phyloP scores from a whole-genome alignment of 2,797 vertebrate species.

The Ciconia nigra region DNA sequence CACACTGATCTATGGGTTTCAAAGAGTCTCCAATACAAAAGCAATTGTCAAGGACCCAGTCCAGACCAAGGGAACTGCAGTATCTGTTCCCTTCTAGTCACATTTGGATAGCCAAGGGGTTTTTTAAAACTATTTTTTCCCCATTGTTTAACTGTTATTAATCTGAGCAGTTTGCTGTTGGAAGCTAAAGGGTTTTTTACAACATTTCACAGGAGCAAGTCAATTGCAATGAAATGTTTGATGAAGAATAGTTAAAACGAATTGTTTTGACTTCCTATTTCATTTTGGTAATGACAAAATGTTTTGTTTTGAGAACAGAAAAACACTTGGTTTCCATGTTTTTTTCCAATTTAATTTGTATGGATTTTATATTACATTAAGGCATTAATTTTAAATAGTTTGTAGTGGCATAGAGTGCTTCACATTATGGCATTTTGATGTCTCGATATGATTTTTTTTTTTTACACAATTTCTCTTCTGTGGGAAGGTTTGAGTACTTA shows the following conservation, averaged over 20 bases:
- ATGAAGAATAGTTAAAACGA: neutral
- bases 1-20: neutral
- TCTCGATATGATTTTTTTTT: neutral
- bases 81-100: neutral
- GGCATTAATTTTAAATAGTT: conserved; percentile 27
- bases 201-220: neutral
- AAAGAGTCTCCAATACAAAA: neutral
- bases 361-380: neutral
- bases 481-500: neutral
- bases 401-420: neutral
- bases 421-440: neutral
- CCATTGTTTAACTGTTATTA: neutral
- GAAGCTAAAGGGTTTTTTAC: neutral
- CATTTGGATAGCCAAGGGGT: neutral
- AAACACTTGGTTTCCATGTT: neutral
- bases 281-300: conserved; percentile 4
- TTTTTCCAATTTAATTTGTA: neutral
- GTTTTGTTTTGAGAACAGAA: neutral
- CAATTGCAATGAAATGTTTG: neutral
- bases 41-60: neutral
- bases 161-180: neutral
- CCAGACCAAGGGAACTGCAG: neutral
- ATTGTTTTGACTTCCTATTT: conserved; percentile 30
- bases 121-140: neutral
- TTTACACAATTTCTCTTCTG: neutral